A percentile compares a stretch with the other conserved stretches of the same genome.
Conservation (phyloP, 2,888 invertebrate genomes). For the Melitaea athalia region DNA sequence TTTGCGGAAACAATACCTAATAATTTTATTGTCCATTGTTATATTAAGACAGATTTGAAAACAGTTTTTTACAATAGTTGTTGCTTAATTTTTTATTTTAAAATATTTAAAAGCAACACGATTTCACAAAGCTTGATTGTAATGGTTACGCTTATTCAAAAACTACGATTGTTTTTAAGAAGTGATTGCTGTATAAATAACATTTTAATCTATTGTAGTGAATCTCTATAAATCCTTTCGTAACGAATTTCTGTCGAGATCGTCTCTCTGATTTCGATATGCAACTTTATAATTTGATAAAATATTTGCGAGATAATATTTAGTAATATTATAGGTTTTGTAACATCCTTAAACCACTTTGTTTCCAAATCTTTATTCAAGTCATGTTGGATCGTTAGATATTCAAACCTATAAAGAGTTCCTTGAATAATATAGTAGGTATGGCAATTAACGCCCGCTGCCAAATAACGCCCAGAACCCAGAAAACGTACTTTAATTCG, state of each 20-base stretch:
- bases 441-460: too few species aligned
- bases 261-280: not conserved
- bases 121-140: too few species aligned
- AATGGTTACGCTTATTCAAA: too few species aligned
- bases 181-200: too few species aligned
- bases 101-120: not conserved
- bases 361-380: not conserved
- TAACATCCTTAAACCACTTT: not conserved
- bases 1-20: not conserved
- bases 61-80: not conserved
- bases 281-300: not conserved
- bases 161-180: too few species aligned
- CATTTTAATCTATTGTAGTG: not conserved
- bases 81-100: not conserved
- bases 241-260: not conserved
- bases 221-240: not conserved
- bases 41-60: not conserved
- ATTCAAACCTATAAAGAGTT: not conserved
- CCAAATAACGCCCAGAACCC: too few species aligned
- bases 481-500: too few species aligned
- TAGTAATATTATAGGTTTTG: not conserved
- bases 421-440: too few species aligned
- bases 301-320: not conserved
- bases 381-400: not conserved
- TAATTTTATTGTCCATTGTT: not conserved